phyloP scores from a whole-genome alignment of 2,113 vertebrate genomes.

The Thymallus thymallus region DNA sequence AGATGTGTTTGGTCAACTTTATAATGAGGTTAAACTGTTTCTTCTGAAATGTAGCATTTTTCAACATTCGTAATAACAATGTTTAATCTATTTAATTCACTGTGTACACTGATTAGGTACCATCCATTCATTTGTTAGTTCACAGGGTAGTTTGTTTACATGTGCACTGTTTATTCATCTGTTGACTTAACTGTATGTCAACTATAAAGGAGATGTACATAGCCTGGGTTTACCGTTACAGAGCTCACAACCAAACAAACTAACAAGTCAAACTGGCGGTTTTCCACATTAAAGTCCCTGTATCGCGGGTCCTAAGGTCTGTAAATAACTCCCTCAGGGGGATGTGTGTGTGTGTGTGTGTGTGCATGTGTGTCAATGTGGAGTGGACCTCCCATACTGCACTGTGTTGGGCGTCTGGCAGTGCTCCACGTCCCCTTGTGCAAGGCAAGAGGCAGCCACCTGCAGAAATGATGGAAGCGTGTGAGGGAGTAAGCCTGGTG shows the following conservation, averaged over 20 bases:
- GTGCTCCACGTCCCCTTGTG: not conserved
- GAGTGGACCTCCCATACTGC: conserved; percentile 16
- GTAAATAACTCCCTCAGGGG: conserved; percentile 6
- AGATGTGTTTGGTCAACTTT: conserved; percentile 3
- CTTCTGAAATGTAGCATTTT: not conserved
- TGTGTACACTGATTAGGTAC: not conserved
- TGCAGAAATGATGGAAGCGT: not conserved
- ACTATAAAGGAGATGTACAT: not conserved
- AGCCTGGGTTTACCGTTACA: not conserved
- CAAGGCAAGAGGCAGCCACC: not conserved
- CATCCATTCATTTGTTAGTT: not conserved
- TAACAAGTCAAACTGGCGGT: conserved; percentile 1
- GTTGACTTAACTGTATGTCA: not conserved
- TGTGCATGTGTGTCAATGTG: conserved; percentile 2
- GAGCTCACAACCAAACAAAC: conserved; percentile 7
- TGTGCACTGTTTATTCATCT: not conserved
- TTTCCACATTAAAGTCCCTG: conserved; percentile 16
- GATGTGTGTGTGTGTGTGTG: conserved; percentile 3
- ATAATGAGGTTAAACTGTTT: not conserved
- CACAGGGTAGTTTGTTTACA: not conserved
- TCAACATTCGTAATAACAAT: not conserved
- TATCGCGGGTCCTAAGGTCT: not conserved
- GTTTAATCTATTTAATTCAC: not conserved
- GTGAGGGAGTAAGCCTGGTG: not conserved
- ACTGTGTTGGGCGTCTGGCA: not conserved